Conservation (phyloP, 2,888 invertebrate species). For the Caenorhabditis angaria region DNA sequence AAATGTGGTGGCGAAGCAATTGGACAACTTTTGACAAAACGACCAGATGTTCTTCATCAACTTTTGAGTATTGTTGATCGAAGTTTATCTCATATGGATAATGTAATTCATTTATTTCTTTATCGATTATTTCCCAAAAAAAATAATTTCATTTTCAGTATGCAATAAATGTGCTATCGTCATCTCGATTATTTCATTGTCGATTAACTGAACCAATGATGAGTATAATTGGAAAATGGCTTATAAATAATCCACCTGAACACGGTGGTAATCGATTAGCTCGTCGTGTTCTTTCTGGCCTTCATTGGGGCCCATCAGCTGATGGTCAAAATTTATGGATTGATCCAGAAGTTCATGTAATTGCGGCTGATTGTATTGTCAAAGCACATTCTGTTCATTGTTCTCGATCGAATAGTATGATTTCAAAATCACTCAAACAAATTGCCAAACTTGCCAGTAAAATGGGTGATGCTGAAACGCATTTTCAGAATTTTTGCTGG, state of each 20-base stretch:
- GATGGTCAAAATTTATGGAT: slow-evolving; percentile 60
- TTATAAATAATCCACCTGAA: slow-evolving; percentile 61
- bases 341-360: slow-evolving; percentile 58
- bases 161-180: slow-evolving; percentile 65
- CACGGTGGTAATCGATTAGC: slow-evolving; percentile 66
- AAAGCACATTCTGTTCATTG: slow-evolving; percentile 70
- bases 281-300: slow-evolving; percentile 50
- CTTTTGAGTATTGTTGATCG: slow-evolving; percentile 63
- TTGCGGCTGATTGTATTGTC: slow-evolving; percentile 64
- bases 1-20: slow-evolving; percentile 70
- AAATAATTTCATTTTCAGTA: slow-evolving; percentile 45
- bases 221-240: slow-evolving; percentile 68
- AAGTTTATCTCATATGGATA: slow-evolving; percentile 63
- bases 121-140: not conserved
- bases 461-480: slow-evolving; percentile 65
- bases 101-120: slow-evolving; percentile 11
- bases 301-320: slow-evolving; percentile 59
- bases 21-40: slow-evolving; percentile 53
- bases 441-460: slow-evolving; percentile 66
- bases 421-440: slow-evolving; percentile 63
- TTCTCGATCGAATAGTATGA: slow-evolving; percentile 63
- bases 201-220: slow-evolving; percentile 51
- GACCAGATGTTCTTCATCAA: slow-evolving; percentile 56
- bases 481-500: slow-evolving; percentile 71
- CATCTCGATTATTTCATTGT: slow-evolving; percentile 58